These are phyloP conservation scores for Poecile atricapillus DNA, from an alignment of 2,113 vertebrate species.

Conservation along the genomic window DNA sequence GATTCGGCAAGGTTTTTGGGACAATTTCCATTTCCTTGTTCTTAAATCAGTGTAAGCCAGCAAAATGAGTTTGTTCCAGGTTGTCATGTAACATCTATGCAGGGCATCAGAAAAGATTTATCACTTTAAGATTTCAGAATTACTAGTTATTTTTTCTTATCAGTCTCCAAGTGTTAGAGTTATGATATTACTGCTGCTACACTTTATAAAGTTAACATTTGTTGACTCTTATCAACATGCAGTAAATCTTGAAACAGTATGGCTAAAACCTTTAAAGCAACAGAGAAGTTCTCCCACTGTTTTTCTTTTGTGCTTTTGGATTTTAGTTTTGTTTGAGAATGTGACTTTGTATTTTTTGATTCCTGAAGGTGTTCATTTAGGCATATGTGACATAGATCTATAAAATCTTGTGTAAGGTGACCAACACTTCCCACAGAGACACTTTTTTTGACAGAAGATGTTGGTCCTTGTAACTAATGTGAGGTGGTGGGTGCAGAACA, in stretches of 20 bases:
- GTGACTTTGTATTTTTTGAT: background rate
- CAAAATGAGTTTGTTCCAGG: background rate
- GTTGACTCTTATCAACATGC: background rate
- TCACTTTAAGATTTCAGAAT: background rate
- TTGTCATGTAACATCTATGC: background rate
- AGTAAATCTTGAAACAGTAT: background rate
- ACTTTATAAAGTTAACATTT: background rate
- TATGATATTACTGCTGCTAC: background rate
- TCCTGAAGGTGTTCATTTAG: background rate
- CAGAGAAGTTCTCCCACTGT: background rate
- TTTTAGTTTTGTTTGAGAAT: background rate
- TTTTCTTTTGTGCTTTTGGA: background rate
- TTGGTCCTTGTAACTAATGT: background rate
- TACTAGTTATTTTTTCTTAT: background rate
- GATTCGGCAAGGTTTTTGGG: background rate
- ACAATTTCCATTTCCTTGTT: constrained; percentile 28
- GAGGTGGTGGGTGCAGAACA: background rate
- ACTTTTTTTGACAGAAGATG: background rate
- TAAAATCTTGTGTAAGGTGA: background rate
- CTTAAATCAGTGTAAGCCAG: background rate
- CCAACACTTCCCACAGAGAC: background rate
- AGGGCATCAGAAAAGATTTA: background rate
- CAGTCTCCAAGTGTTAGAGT: background rate
- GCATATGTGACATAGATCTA: background rate
- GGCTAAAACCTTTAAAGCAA: background rate